These are phyloP conservation scores for Lithobates pipiens DNA, from an alignment of 2,797 vertebrate genomes.

Conservation along the genomic window DNA sequence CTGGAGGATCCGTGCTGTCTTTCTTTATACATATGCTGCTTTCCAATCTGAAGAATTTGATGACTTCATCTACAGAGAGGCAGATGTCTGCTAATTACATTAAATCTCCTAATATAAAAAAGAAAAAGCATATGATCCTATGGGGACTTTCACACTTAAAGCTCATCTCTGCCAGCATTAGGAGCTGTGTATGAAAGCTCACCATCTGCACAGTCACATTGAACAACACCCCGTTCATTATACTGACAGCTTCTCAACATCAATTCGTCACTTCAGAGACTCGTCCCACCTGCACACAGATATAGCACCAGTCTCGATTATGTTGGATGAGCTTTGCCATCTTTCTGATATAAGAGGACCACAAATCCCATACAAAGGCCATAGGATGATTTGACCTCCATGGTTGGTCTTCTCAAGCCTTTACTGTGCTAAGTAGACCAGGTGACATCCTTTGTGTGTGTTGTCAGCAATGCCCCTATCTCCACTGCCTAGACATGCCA, in stretches of 20 bases:
- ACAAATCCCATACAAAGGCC: no score
- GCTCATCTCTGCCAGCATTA: background rate
- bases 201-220: background rate
- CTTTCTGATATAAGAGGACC: no score
- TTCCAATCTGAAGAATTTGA: constrained; percentile 30
- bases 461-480: no score
- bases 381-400: no score
- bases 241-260: background rate
- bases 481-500: no score
- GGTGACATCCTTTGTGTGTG: no score
- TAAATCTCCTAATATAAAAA: constrained; percentile 50
- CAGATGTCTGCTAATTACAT: constrained; percentile 55
- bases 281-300: no score
- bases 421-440: no score
- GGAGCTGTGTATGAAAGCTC: background rate
- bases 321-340: no score
- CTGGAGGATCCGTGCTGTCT: background rate
- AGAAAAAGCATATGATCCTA: constrained; percentile 28
- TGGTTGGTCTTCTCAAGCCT: no score
- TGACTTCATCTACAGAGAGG: constrained; percentile 29
- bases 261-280: no score
- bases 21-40: constrained; percentile 14
- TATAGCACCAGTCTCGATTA: no score
- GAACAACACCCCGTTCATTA: background rate
- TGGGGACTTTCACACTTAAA: constrained; percentile 40